These are phyloP conservation scores for Euproctis similis DNA, from an alignment of 2,888 invertebrate species.

Conservation along the genomic window DNA sequence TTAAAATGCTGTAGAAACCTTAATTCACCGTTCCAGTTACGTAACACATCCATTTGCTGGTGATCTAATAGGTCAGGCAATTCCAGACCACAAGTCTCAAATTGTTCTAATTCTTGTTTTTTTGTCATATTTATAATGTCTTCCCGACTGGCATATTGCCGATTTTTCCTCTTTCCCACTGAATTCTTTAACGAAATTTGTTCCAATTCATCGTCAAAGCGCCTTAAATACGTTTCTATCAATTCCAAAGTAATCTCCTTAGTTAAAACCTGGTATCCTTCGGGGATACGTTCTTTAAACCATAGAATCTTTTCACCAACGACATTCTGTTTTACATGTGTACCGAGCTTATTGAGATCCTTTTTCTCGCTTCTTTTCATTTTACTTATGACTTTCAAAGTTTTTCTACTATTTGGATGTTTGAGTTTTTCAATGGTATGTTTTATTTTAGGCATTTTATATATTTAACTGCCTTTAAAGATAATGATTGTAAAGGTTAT, in stretches of 20 bases:
- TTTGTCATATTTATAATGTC: conserved; percentile 85
- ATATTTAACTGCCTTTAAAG: too few relatives aligned
- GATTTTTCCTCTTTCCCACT: conserved; percentile 82
- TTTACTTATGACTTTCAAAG: conserved; percentile 82
- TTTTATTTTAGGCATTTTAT: conserved; percentile 57
- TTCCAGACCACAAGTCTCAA: conserved; percentile 86
- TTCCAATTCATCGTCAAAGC: conserved; percentile 85
- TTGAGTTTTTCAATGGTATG: conserved; percentile 73
- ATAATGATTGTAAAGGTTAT: too few relatives aligned
- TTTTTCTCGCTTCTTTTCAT: conserved; percentile 78
- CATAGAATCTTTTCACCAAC: conserved; percentile 86
- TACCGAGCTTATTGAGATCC: conserved; percentile 78
- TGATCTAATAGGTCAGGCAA: conserved; percentile 81
- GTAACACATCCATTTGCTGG: conserved; percentile 76
- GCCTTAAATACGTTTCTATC: conserved; percentile 70
- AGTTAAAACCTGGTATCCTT: conserved; percentile 67
- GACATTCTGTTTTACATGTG: conserved; percentile 82
- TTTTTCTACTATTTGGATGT: conserved; percentile 92
- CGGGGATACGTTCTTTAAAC: conserved; percentile 82
- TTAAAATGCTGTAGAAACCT: conserved; percentile 80
- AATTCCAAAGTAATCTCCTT: conserved; percentile 77
- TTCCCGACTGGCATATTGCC: conserved; percentile 87
- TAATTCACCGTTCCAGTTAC: conserved; percentile 81
- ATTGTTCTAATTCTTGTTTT: conserved; percentile 84
- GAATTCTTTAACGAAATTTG: conserved; percentile 87